Evolutionary conservation across 2,797 vertebrate species (phyloP).

Genomic region (Phrynocephalus vlangalii): DNA sequence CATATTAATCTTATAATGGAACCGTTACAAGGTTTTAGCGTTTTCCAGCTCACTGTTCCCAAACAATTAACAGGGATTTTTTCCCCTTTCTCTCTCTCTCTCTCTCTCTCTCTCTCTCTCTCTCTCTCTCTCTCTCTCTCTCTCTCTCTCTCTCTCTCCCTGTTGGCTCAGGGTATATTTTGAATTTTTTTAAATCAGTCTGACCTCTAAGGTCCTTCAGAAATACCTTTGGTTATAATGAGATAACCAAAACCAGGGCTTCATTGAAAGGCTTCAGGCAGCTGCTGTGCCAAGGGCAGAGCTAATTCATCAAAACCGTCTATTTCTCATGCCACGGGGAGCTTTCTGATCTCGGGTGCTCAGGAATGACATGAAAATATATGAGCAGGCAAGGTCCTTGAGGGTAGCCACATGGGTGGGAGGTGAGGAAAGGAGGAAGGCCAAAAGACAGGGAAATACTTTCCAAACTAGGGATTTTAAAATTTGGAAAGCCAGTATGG

Average conservation of each 20-base stretch:
- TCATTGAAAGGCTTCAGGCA: not conserved
- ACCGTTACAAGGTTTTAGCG: conserved; percentile 18
- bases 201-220: conserved; percentile 16
- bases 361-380: not conserved
- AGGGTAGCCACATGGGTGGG: not conserved
- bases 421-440: not conserved
- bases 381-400: not conserved
- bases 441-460: not conserved
- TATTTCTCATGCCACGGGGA: not conserved
- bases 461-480: conserved; percentile 30
- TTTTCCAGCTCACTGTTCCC: conserved; percentile 31
- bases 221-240: conserved; percentile 23
- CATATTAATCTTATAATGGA: conserved; percentile 24
- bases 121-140: not conserved
- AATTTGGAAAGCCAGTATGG: not conserved
- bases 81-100: not conserved
- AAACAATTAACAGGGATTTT: conserved; percentile 26
- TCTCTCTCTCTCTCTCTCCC: not conserved
- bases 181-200: conserved; percentile 3
- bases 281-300: not conserved
- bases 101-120: too few relatives aligned
- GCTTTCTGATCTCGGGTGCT: conserved; percentile 10
- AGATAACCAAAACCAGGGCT: conserved; percentile 16
- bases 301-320: not conserved
- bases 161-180: not conserved